Evolutionary conservation across 2,797 vertebrate species (phyloP).

Genomic region (Tapera naevia): DNA sequence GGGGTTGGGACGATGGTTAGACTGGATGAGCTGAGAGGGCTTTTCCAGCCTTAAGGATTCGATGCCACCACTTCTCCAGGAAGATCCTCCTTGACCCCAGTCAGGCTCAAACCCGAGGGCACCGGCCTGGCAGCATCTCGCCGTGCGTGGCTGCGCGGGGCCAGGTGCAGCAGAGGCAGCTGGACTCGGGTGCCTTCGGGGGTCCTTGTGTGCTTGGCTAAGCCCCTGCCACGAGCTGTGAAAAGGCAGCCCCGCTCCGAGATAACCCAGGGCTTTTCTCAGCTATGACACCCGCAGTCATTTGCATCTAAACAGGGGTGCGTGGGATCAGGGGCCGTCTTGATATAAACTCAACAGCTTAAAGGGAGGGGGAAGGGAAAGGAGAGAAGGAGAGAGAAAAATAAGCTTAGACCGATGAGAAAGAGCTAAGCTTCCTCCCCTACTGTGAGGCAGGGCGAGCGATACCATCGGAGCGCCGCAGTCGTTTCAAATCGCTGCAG

Average conservation of each 20-base stretch:
- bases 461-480: constrained; percentile 73
- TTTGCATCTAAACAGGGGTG: constrained; percentile 75
- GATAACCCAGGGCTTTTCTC: constrained; percentile 71
- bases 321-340: constrained; percentile 64
- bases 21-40: too few relatives aligned
- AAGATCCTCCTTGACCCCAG: background rate
- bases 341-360: constrained; percentile 65
- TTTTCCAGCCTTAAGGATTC: too few relatives aligned
- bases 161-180: constrained; percentile 19
- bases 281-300: constrained; percentile 67
- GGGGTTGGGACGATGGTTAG: too few relatives aligned
- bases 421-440: constrained; percentile 92
- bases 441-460: constrained; percentile 92
- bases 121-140: background rate
- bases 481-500: constrained; percentile 79
- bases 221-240: constrained; percentile 53
- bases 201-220: background rate
- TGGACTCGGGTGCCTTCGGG: background rate
- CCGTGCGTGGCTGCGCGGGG: background rate
- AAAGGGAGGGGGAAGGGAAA: constrained; percentile 63
- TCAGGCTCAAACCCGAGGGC: too few relatives aligned
- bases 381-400: constrained; percentile 81
- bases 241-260: constrained; percentile 60
- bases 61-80: fast-evolving
- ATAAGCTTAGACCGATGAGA: constrained; percentile 90